Base-by-base conservation (phyloP, 2,888 invertebrate species). In the Galerucella pusilla region DNA sequence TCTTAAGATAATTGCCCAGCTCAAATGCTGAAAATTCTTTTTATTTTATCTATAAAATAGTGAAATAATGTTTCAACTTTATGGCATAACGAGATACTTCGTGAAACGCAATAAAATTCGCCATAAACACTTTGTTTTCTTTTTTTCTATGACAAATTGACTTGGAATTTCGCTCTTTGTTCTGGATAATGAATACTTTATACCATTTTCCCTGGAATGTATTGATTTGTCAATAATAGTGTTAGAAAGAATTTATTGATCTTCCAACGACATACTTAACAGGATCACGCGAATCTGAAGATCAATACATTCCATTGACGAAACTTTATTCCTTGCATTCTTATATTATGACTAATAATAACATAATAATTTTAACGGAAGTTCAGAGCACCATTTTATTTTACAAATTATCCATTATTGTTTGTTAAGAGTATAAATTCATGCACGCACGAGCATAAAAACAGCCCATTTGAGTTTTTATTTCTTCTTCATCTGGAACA, bases 221-320 rank as follows among this genome's bases (percentile, higher is more conserved):
- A 83, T 83, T 81, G 83, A 83, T 82, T 80, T 69, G 74, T 77
- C 78, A 71, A 73, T 75, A 70, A 76, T 75, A 79, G 80, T 77
- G 80, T 80, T 82, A 80, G 75, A 71, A 77, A 76, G 83, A 83
- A 83, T 83, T 79, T 83, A 83, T 83, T 69, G 82, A 83, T 81
- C 82, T 80, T 80, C 80, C 80, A 66, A 52, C 52, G 35, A 71
- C 71, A 79, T 78, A 80, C 78, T 80, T 76, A 76, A 74, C 68
- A 77, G 78, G 80, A 82, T 80, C 81, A 82, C 81, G 79, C 80
- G 77, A 81, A 80, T 79, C 73, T 77, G 73, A 77, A 75, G 81
- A 80, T 81, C 81, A 76, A 81, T 81, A 81, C 78, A 81, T 81
- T 80, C 81, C 77, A 74, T 59, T 74, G 74, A 71, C 77, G 65